Evolutionary conservation across 2,113 vertebrate genomes (phyloP), one percentile per base, ranked within the genome.

Genomic region (Ailurus styani): DNA sequence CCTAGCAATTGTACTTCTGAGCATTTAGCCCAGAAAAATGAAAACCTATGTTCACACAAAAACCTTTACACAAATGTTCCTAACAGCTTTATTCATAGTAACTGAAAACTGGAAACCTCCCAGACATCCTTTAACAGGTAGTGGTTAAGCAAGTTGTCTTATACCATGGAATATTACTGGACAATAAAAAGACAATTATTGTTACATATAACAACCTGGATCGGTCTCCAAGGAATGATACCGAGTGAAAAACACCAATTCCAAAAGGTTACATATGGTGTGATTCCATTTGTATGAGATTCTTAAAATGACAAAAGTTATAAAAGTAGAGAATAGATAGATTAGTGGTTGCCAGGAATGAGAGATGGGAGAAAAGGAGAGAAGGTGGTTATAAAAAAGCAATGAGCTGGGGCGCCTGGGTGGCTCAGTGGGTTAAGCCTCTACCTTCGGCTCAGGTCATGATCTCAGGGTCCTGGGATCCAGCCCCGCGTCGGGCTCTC

Each of bases 291-390:
- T 75, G 72, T 31, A 66, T 79, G 64, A 73, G 15, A 87, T n/a
- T 89, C 64, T 90, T 90, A 55, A 95, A 88, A 88, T 85, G 87
- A 45, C 31, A 81, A 82, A 89, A 95, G 47, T 57, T 90, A 93
- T 9, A 87, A 2, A 92, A 60, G 17, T 37, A 34, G 55, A 86
- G 68, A 91, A 77, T 2, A 88, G 87, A 77, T 2, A 88, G 87
- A 86, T 75, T 20, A 55, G 37, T 57, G 42, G 31, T 62, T 70
- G n/a, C 15, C 52, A 90, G 52, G 66, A 31, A 29, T 37, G 20
- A 37, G 29, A 64, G 29, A 77, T 31, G 21, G 12, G n/a, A 68
- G 11, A 84, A 57, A 9, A 34, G 18, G 25, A 45, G 57, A 78
- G 55, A 68, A 82, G 12, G 52, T 23, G 5, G 13, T 31, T 55